Evolutionary conservation across 2,888 invertebrate species (phyloP), one percentile per base, ranked within the genome.

Genomic region (Neoascia interrupta): DNA sequence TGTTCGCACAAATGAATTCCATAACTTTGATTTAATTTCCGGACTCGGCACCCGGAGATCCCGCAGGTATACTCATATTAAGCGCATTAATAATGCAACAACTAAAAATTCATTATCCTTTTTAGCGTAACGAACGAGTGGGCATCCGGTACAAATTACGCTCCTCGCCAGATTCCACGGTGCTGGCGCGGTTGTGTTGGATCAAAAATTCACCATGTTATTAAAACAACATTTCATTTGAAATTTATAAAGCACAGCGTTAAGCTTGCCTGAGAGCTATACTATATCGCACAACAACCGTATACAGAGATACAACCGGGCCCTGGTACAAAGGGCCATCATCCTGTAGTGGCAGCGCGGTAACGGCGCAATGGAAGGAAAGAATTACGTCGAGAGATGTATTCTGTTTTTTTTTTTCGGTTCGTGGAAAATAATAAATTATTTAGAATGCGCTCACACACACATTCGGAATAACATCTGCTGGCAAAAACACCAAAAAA

Each of bases 41-140:
- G 79, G 79, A 73, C 79, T 73, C 79, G 61, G 73, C 79, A 73
- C 73, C 72, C 70, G 45, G 41, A 39, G 53, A 72, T 72, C 76
- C 76, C 76, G 60, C 76, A 76, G 76, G 76, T 76, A 76, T 73
- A 73, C 66, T 73, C 73, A 61, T 79, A 79, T 79, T 79, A 84
- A 74, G 83, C 81, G 81, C 81, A 81, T 83, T 84, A 84, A 84
- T 84, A 84, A 84, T 84, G 84, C 84, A 84, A 83, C 83, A 83
- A 83, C 83, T 83, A 82, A 84, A 83, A 84, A 84, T 84, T 84
- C 84, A 84, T 84, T 84, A 84, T 84, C 82, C 84, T 63, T 69
- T 81, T 72, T 81, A 68, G 61, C 66, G 60, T 68, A 61, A 72
- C 54, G 56, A 79, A 72, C 43, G 45, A 53, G 34, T 66, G 79